These are phyloP conservation scores for Muntiacus muntjak DNA, from an alignment of 2,113 vertebrate species.

Conservation along the genomic window DNA sequence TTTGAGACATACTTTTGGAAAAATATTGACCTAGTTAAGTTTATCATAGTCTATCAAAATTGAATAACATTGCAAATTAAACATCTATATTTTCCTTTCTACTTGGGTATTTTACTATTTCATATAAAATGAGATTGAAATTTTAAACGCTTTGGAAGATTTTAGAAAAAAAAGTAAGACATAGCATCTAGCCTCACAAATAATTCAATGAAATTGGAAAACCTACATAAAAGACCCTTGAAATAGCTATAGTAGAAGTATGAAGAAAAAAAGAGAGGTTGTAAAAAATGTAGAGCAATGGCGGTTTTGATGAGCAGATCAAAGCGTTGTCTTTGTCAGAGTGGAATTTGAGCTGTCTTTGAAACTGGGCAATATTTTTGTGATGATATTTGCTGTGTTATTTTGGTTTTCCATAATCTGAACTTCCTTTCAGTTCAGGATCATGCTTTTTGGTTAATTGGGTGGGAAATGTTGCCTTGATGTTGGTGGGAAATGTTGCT, in stretches of 20 bases:
- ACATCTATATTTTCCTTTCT: neutral
- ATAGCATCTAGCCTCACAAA: neutral
- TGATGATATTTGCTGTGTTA: neutral
- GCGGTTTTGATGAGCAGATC: neutral
- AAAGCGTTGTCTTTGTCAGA: neutral
- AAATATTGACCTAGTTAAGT: constrained; percentile 16
- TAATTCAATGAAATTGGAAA: neutral
- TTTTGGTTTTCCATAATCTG: neutral
- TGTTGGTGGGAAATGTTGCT: neutral
- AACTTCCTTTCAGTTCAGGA: neutral
- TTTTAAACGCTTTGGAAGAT: neutral
- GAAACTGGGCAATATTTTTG: neutral
- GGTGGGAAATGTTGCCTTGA: neutral
- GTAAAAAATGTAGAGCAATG: neutral
- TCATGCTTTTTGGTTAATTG: neutral
- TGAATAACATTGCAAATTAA: neutral
- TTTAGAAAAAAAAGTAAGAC: neutral
- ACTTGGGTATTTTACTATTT: neutral
- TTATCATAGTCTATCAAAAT: neutral
- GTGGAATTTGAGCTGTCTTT: neutral
- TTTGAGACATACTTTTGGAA: neutral
- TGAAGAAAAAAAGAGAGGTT: neutral
- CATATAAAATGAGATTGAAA: neutral
- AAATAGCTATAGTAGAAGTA: neutral
- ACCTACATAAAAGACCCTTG: neutral